Base-by-base conservation (phyloP, 2,113 vertebrate genomes). In the Bos taurus region DNA sequence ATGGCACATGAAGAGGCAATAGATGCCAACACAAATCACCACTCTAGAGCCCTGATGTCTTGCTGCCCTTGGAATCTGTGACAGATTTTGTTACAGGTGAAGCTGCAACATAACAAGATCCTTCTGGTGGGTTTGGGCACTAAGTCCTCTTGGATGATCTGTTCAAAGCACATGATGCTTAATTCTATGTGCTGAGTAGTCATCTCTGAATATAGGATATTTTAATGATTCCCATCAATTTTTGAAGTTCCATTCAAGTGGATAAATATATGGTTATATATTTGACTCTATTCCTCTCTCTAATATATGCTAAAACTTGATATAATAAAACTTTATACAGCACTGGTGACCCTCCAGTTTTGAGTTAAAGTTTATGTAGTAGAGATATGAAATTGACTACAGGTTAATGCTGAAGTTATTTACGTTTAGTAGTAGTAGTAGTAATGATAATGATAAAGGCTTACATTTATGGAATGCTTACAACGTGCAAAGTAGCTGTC, bases 1-100 rank as follows among this genome's bases (percentile, higher is more conserved):
- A 77, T 62, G 88, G 78, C 64, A 81, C 21, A 89, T 1, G 54
- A 93, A 93, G 57, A 95, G 64, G 64, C 95, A 96, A 64, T 62
- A 57, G 19, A 96, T 46, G 96, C 62, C 93, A 96, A 95, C 78
- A 83, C 50, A 95, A 59, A 97, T 92, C 60, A 62, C n/a, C 10
- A 3, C 50, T 17, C 77, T 54, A n/a, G 33, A 93, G 50, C n/a
- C 91, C 91, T 33, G 78, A 87, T 56, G 43, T 86, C 92, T 92
- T n/a, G 25, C 71, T 95, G 60, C 15, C 95, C 82, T 91, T 64
- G 52, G 86, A 94, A 77, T 91, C 83, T 81, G 57, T 67, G 80
- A 40, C 19, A 46, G 48, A 52, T 96, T 62, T 96, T n/a, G 52
- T 83, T 96, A 64, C 48, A 97, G 92, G 94, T 94, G 78, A 96